Evolutionary conservation across 92 coral and sea anemone species (phyloP), one percentile per base, ranked within the genome.

Genomic region (Parazoanthus atlanticus): DNA sequence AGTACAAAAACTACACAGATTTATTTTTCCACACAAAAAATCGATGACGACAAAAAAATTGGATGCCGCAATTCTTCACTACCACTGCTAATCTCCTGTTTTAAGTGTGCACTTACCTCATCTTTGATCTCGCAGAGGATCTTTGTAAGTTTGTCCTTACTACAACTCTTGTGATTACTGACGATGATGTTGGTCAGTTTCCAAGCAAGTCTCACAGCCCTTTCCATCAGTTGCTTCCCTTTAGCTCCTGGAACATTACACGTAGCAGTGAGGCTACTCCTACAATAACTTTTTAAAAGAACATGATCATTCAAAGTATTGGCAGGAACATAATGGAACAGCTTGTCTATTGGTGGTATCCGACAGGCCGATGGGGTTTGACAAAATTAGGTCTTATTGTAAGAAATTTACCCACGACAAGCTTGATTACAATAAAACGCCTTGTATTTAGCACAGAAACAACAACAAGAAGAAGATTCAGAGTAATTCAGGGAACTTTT

Each of bases 151-250:
- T 65, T 67, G 7, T 82, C 86, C 76, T 43, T 67, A 29, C 38
- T 17, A 40, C 76, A 82, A 19, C 41, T 82, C 77, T 82, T 82
- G 86, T 66, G 86, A 65, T 82, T 82, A 9, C 25, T n/a, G 61
- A 15, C 26, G 33, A 82, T 82, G 38, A n/a, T 67, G 65, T 82
- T 82, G 23, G 86, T 82, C 34, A 82, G 15, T 26, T 82, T 82
- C 86, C 76, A 82, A 58, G 86, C 86, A 5, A 82, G 86, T 26
- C 21, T 82, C 17, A 82, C 76, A 66, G 86, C 86, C 38, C 5
- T 82, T 41, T 67, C 76, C 31, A 34, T 38, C 25, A 82, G 33
- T 30, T 66, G 52, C 28, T 38, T 28, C 12, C 86, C 86, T 40
- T 82, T 28, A n/a, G 13, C 1, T 25, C 86, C 86, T 82, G 31